These are phyloP conservation scores for Orthosia gothica DNA, from an alignment of 2,888 invertebrate genomes.

Conservation along the genomic window DNA sequence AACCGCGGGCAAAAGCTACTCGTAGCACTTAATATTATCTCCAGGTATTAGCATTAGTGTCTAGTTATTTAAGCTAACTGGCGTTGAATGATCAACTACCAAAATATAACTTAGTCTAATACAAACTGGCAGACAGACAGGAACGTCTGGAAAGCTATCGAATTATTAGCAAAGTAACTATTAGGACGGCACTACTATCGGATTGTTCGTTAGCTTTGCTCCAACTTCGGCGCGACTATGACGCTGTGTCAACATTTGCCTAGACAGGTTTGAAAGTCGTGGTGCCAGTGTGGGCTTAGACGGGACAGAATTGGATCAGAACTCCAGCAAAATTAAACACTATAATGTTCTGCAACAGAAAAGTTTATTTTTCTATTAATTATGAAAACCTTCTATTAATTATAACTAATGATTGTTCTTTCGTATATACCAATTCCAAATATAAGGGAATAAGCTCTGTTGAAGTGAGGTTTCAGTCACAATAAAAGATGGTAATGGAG, in stretches of 20 bases:
- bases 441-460: too few relatives aligned
- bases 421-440: too few relatives aligned
- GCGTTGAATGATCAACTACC: neutral
- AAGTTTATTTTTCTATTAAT: too few relatives aligned
- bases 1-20: too few relatives aligned
- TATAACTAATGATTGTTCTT: too few relatives aligned
- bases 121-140: conserved; percentile 5
- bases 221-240: conserved; percentile 32
- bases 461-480: too few relatives aligned
- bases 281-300: neutral
- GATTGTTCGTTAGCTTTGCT: conserved; percentile 58
- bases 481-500: too few relatives aligned
- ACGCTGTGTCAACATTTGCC: conserved; percentile 55
- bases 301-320: neutral
- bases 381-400: too few relatives aligned
- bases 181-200: conserved; percentile 33
- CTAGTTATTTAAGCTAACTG: neutral
- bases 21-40: too few relatives aligned
- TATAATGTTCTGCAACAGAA: too few relatives aligned
- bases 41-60: too few relatives aligned
- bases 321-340: neutral
- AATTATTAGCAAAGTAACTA: conserved; percentile 51
- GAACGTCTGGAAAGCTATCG: conserved; percentile 22
- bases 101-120: conserved; percentile 7
- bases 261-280: conserved; percentile 46